These are phyloP conservation scores for Anguilla anguilla DNA, from an alignment of 2,797 vertebrate genomes.

Conservation along the genomic window DNA sequence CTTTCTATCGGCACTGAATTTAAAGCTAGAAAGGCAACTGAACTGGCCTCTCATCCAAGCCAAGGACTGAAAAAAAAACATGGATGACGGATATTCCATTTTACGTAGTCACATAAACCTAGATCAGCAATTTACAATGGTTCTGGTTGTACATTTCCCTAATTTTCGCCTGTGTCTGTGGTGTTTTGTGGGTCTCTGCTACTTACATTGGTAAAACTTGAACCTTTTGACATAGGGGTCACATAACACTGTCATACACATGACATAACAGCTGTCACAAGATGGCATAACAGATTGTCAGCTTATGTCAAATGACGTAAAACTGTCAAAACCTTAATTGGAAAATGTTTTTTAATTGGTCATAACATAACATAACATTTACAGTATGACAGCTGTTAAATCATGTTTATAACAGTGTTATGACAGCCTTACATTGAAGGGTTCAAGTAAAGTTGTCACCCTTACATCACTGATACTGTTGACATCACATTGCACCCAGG, in stretches of 20 bases:
- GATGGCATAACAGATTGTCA: too few species aligned
- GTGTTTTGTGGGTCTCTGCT: neutral
- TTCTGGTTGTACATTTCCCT: neutral
- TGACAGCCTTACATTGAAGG: too few species aligned
- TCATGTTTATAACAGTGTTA: too few species aligned
- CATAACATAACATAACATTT: too few species aligned
- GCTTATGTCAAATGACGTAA: too few species aligned
- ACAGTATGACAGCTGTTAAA: too few species aligned
- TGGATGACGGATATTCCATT: neutral
- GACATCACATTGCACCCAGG: neutral
- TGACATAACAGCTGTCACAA: too few species aligned
- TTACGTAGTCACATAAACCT: neutral
- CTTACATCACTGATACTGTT: neutral
- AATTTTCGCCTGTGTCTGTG: neutral
- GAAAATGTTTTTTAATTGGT: too few species aligned
- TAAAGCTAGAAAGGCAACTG: neutral
- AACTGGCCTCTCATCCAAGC: neutral
- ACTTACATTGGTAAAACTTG: too few species aligned
- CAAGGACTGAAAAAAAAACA: neutral
- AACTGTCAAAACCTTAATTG: too few species aligned
- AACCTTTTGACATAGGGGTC: too few species aligned
- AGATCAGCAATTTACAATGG: neutral
- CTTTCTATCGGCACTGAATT: neutral
- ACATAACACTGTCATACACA: too few species aligned
- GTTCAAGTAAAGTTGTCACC: neutral